These are phyloP conservation scores for Halcyon smyrnensis DNA, from an alignment of 2,797 vertebrate genomes.

Conservation along the genomic window DNA sequence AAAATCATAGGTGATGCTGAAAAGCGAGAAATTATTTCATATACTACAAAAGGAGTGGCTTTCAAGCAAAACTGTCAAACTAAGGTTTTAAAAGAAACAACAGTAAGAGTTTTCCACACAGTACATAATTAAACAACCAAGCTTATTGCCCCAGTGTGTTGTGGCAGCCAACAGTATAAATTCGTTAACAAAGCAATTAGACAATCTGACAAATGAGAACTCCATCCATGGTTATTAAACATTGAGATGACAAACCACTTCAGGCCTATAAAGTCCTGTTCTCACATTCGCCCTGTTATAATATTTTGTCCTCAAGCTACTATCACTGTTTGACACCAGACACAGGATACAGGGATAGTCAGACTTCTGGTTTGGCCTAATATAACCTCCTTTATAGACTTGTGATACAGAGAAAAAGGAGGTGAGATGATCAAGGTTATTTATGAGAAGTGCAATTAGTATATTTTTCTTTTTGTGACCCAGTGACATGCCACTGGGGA, in stretches of 20 bases:
- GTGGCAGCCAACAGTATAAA: background rate
- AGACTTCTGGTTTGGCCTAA: background rate
- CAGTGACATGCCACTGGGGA: background rate
- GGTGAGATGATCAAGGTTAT: background rate
- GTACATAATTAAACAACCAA: conserved; percentile 13
- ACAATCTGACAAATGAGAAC: conserved; percentile 17
- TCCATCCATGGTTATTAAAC: background rate
- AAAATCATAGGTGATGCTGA: background rate
- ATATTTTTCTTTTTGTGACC: background rate
- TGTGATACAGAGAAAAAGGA: background rate
- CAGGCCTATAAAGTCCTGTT: background rate
- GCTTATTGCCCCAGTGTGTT: background rate
- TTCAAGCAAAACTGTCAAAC: conserved; percentile 15
- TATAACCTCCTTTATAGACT: background rate
- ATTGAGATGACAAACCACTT: background rate
- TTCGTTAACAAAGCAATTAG: conserved; percentile 25
- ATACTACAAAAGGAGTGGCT: background rate
- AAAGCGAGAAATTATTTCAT: background rate
- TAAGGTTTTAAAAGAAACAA: background rate
- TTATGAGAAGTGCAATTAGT: background rate
- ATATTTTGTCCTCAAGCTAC: background rate
- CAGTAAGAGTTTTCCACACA: background rate
- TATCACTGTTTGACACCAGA: background rate
- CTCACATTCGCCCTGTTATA: background rate
- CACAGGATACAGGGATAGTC: background rate